A percentile compares a stretch with the other conserved stretches of the same genome.
Conservation (phyloP, 1,140 invertebrate genomes). For the Platyscapa corneri region DNA sequence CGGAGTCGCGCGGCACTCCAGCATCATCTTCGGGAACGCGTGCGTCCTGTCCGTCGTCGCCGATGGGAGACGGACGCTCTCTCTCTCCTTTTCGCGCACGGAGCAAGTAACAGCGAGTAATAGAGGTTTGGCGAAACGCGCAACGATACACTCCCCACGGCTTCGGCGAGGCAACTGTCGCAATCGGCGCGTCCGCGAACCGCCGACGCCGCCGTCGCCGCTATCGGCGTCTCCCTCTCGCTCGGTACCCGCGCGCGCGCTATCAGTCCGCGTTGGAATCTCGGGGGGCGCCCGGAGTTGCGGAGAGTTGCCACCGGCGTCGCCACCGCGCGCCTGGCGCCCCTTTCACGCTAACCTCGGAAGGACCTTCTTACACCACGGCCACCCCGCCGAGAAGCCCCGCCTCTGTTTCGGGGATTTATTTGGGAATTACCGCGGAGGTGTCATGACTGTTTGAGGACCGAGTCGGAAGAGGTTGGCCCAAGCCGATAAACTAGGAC, state of each 20-base stretch:
- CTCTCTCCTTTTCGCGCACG: background rate
- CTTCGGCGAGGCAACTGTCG: slow-evolving; percentile 13
- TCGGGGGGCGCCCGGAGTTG: background rate
- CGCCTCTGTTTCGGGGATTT: no score
- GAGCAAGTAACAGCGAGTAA: no score
- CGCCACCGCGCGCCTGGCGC: no score
- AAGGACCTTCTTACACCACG: slow-evolving; percentile 19
- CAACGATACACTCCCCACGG: background rate
- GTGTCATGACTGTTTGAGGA: no score
- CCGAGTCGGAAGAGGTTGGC: no score
- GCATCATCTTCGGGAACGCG: no score
- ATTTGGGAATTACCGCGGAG: no score
- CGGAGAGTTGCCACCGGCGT: no score
- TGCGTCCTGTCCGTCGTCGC: no score
- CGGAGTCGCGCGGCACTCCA: background rate
- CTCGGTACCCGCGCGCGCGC: background rate
- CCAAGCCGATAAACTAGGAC: no score
- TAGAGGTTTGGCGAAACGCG: no score
- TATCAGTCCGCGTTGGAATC: background rate
- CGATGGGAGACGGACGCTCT: background rate
- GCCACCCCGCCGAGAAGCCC: no score
- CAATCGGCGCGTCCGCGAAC: slow-evolving; percentile 21
- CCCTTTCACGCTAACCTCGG: background rate
- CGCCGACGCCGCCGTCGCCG: background rate
- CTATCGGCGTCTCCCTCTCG: background rate